phyloP scores from a whole-genome alignment of 2,113 vertebrate genomes.

The Prietella phreatophila region DNA sequence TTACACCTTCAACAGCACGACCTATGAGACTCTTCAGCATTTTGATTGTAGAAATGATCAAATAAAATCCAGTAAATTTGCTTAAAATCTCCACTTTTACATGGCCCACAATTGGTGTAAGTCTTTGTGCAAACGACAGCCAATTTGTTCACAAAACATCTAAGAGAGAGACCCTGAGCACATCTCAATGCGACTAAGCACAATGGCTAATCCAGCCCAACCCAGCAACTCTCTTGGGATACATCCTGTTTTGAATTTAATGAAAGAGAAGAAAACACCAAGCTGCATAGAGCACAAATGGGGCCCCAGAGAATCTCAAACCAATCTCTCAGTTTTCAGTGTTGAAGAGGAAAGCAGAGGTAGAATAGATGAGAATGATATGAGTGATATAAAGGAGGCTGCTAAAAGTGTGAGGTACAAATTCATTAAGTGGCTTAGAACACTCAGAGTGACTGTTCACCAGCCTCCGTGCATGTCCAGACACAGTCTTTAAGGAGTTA shows the following conservation, averaged over 20 bases:
- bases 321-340: conserved; percentile 59
- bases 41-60: conserved; percentile 31
- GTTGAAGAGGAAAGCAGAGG: conserved; percentile 56
- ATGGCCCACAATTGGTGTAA: conserved; percentile 59
- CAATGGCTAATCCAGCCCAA: conserved; percentile 61
- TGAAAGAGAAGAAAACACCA: conserved; percentile 67
- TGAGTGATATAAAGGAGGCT: conserved; percentile 53
- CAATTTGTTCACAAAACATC: conserved; percentile 56
- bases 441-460: conserved; percentile 57
- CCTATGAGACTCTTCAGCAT: neutral
- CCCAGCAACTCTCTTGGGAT: conserved; percentile 62
- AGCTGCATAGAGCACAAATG: conserved; percentile 60
- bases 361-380: conserved; percentile 54
- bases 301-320: conserved; percentile 67
- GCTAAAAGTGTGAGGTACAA: conserved; percentile 49
- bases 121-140: conserved; percentile 53
- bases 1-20: neutral
- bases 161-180: conserved; percentile 54
- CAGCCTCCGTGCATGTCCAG: conserved; percentile 50
- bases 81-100: conserved; percentile 45
- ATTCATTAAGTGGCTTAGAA: conserved; percentile 58
- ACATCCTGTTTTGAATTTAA: conserved; percentile 64
- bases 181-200: conserved; percentile 62
- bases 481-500: conserved; percentile 33
- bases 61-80: neutral